Conservation (phyloP, 2,113 vertebrate species). For the Chaenogobius annularis region DNA sequence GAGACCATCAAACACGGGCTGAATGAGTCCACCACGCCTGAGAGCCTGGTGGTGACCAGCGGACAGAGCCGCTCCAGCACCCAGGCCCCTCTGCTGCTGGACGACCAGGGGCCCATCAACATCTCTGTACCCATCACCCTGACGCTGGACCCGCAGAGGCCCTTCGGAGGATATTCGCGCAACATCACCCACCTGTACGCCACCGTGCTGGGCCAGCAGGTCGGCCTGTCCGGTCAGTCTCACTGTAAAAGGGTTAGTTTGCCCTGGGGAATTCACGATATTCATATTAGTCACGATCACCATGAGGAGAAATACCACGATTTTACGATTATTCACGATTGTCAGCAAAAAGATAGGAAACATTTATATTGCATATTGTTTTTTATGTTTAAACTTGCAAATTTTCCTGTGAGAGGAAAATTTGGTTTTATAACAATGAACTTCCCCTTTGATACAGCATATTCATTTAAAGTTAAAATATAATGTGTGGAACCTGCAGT, state of each 20-base stretch:
- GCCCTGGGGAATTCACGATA: too few relatives aligned
- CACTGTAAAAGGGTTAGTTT: background rate
- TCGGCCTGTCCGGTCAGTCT: constrained; percentile 87
- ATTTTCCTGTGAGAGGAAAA: too few relatives aligned
- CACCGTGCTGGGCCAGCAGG: constrained; percentile 90
- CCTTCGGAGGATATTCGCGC: constrained; percentile 93
- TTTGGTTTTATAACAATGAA: too few relatives aligned
- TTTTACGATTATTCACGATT: too few relatives aligned
- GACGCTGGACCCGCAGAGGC: constrained; percentile 89
- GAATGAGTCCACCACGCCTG: constrained; percentile 88
- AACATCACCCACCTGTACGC: constrained; percentile 94
- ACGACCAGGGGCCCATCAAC: constrained; percentile 91
- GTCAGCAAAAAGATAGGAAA: too few relatives aligned
- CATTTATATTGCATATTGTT: too few relatives aligned
- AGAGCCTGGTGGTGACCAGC: constrained; percentile 87
- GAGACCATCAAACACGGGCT: constrained; percentile 94
- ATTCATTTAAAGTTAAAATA: too few relatives aligned
- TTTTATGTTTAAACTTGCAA: too few relatives aligned
- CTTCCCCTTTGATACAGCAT: too few relatives aligned
- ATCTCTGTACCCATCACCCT: constrained; percentile 94
- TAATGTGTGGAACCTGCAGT: too few relatives aligned
- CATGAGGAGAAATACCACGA: too few relatives aligned
- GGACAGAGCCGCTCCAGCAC: constrained; percentile 88
- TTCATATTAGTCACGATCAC: too few relatives aligned
- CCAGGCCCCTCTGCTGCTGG: constrained; percentile 83